Conservation (phyloP, 2,797 vertebrate genomes). For the Myotis planiceps region DNA sequence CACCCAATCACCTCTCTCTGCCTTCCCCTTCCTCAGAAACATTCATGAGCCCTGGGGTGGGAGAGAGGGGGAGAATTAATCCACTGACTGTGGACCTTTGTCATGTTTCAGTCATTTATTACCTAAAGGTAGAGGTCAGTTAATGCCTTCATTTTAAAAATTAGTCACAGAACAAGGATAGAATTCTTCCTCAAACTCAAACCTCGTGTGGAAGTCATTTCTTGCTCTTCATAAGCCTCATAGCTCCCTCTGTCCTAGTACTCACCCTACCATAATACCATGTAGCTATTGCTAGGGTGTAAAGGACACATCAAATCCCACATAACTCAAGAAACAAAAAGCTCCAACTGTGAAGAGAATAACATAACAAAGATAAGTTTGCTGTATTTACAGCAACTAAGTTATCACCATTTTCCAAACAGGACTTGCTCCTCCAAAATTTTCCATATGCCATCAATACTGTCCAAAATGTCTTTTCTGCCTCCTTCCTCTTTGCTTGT, state of each 20-base stretch:
- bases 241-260: neutral
- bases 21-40: neutral
- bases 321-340: neutral
- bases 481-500: neutral
- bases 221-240: neutral
- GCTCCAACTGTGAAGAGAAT: neutral
- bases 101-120: neutral
- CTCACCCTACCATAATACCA: neutral
- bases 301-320: neutral
- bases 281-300: neutral
- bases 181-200: neutral
- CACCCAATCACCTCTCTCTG: neutral
- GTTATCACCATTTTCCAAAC: neutral
- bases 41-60: neutral
- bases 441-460: neutral
- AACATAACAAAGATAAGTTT: neutral
- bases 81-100: rapidly evolving
- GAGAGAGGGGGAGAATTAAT: rapidly evolving
- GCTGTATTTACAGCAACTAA: neutral
- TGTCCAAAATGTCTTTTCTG: neutral
- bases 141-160: neutral
- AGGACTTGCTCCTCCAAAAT: neutral
- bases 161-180: neutral
- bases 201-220: rapidly evolving
- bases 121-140: neutral